Percentiles rank a stretch among this genome's conserved stretches.
phyloP scores from a whole-genome alignment of 2,888 invertebrate species.

The Heliconius aoede region DNA sequence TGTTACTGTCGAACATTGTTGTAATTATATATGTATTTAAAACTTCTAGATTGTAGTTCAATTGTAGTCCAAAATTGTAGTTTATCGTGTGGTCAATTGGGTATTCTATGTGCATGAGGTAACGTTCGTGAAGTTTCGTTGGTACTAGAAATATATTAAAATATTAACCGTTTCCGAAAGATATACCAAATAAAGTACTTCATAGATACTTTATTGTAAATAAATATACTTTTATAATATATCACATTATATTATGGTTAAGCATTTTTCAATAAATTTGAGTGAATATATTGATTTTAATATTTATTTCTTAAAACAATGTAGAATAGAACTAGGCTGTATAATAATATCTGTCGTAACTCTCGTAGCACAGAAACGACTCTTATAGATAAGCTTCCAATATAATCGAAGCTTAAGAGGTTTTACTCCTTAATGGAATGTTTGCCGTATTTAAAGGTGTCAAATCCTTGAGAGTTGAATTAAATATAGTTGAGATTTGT shows the following conservation, averaged over 20 bases:
- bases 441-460: slow-evolving; percentile 10
- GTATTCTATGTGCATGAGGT: too few relatives aligned
- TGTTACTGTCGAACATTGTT: neutral
- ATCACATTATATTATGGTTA: neutral
- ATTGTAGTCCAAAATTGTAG: too few relatives aligned
- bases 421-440: slow-evolving; percentile 15
- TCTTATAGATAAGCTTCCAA: slow-evolving; percentile 12
- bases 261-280: neutral
- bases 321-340: neutral
- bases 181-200: neutral
- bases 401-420: slow-evolving; percentile 18
- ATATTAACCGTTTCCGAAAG: neutral
- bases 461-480: neutral
- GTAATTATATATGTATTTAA: too few relatives aligned
- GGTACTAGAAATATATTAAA: neutral
- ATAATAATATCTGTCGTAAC: slow-evolving; percentile 8
- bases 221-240: neutral
- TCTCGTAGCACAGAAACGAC: neutral
- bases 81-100: too few relatives aligned
- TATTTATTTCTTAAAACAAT: neutral
- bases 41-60: too few relatives aligned
- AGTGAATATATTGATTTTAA: neutral
- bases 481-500: too few relatives aligned
- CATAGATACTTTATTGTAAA: neutral
- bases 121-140: too few relatives aligned